Conservation (phyloP, 2,888 invertebrate species). For the Neoascia interrupta region DNA sequence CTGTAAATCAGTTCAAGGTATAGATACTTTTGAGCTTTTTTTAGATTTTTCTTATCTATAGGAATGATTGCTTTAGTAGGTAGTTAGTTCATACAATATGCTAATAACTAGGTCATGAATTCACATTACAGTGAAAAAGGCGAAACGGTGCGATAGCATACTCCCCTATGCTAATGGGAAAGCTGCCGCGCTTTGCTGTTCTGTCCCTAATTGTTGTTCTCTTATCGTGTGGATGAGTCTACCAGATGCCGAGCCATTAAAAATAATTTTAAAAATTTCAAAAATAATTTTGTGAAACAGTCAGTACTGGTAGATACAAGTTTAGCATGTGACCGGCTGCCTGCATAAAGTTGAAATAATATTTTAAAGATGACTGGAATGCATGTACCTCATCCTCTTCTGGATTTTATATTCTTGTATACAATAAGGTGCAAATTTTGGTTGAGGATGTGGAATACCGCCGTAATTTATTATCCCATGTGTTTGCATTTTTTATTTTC, state of each 20-base stretch:
- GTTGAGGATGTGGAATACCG: no score
- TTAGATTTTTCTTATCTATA: no score
- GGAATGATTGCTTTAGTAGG: no score
- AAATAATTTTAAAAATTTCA: slow-evolving; percentile 4
- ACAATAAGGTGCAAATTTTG: slow-evolving; percentile 29
- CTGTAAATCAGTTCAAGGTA: no score
- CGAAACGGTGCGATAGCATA: background rate
- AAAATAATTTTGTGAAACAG: slow-evolving; percentile 28
- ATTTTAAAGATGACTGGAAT: background rate
- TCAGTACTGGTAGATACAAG: no score
- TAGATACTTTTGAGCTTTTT: no score
- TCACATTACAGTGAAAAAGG: background rate
- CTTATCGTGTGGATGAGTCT: slow-evolving; percentile 16
- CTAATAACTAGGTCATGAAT: slow-evolving; percentile 36
- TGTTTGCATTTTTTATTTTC: slow-evolving; percentile 24
- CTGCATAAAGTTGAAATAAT: no score
- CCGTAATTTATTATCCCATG: background rate
- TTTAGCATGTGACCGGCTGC: no score
- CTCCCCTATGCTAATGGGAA: slow-evolving; percentile 35
- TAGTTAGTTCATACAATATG: no score
- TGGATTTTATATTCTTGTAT: background rate
- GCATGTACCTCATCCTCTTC: background rate
- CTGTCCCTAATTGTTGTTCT: slow-evolving; percentile 40
- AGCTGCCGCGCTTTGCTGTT: background rate
- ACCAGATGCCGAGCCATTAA: slow-evolving; percentile 14